Conservation (phyloP, 2,888 invertebrate genomes). For the Chrysodeixis includens region DNA sequence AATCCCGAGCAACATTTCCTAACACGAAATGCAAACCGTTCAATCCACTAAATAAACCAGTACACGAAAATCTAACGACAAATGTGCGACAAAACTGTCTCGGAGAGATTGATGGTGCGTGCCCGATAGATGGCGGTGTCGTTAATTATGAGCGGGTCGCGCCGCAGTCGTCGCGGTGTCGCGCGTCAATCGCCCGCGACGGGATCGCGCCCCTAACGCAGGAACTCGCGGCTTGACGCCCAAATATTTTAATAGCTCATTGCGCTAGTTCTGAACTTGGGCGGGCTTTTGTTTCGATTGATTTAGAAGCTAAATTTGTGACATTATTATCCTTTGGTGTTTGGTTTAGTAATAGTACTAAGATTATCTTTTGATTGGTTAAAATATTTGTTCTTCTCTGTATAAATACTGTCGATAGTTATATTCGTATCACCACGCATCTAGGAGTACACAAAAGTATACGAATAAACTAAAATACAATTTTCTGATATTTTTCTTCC, state of each 20-base stretch:
- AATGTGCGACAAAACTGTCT: conserved; percentile 74
- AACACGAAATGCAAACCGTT: too few relatives aligned
- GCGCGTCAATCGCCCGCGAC: conserved; percentile 76
- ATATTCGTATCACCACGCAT: too few relatives aligned
- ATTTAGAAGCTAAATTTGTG: background rate
- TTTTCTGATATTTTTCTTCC: too few relatives aligned
- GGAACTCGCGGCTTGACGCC: conserved; percentile 48
- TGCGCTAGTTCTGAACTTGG: conserved; percentile 36
- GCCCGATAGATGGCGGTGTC: conserved; percentile 82
- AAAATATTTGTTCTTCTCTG: too few relatives aligned
- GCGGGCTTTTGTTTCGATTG: conserved; percentile 9
- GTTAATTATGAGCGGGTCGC: conserved; percentile 77
- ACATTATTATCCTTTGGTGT: too few relatives aligned
- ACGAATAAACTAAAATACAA: too few relatives aligned
- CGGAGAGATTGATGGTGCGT: conserved; percentile 82
- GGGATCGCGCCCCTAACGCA: conserved; percentile 58
- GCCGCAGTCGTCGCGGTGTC: conserved; percentile 66
- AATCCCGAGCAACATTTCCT: too few relatives aligned
- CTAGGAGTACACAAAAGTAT: too few relatives aligned
- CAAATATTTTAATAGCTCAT: conserved; percentile 37
- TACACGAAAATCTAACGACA: conserved; percentile 65
- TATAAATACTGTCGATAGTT: too few relatives aligned
- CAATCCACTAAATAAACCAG: conserved; percentile 13
- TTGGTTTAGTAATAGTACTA: too few relatives aligned
- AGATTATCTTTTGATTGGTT: too few relatives aligned